Evolutionary conservation across 2,888 invertebrate species (phyloP), one percentile per base, ranked within the genome.

Genomic region (Blera fallax): DNA sequence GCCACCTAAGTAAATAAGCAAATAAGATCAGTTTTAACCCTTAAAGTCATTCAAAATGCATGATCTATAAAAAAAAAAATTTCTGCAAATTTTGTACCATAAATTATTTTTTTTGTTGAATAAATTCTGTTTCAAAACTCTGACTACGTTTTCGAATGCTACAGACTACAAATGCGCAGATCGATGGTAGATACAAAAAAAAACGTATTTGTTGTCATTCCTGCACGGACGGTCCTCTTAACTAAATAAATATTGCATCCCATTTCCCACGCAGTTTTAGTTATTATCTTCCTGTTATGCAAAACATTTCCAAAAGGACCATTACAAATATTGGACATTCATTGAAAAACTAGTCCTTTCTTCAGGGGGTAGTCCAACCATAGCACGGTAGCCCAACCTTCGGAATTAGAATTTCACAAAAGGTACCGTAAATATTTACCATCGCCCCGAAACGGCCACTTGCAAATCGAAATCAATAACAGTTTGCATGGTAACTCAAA

Each of bases 381-480:
- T 52, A 62, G 45, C 77, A 65, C 29, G 16, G 48, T 45, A 16
- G 62, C 50, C 27, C 34, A 67, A 74, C 78, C 79, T 56, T 69
- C 48, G 14, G 52, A 74, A 84, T 84, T 84, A 70, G 84, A 84
- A 79, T 84, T 84, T 80, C 74, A 76, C 84, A 70, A 84, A 84
- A 84, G 80, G 80, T 74, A 80, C 69, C 74, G 58, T 65, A 84
- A 84, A 84, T 84, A 84, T 84, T 85, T 85, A 81, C 81, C 62
- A 72, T 85, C 70, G 37, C 45, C 45, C 58, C 67, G 72, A 67
- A 83, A 83, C 62, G 54, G 34, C 76, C 81, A 81, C 72, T 81
- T 67, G 62, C 54, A 60, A 85, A 85, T 85, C 60, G 72, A 85
- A 85, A 85, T 85, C 85, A 85, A 85, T 85, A 85, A 85, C 72